Evolutionary conservation across 2,113 vertebrate genomes (phyloP), one percentile per base, ranked within the genome.

Genomic region (Trinectes maculatus): DNA sequence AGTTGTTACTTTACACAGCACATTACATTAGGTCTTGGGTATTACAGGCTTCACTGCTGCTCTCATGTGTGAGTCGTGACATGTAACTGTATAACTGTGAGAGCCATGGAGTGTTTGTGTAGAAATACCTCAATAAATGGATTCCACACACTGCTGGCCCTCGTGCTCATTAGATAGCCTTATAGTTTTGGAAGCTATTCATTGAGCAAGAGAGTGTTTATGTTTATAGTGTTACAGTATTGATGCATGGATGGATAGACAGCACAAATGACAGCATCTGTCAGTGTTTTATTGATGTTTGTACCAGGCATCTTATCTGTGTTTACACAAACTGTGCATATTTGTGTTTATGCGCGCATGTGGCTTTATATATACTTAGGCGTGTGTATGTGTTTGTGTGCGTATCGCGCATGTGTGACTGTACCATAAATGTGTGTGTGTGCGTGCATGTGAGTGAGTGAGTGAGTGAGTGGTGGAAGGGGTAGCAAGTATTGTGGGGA

Each of bases 401-500:
- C n/a, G n/a, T n/a, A n/a, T n/a, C n/a, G n/a, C 19, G 16, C n/a
- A 6, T 24, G 43, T 22, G 43, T 44, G 43, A 5, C 9, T 44
- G 43, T 22, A 3, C n/a, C 2, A 13, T 72, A 37, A 64, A 63
- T 53, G 47, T 70, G 71, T 79, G 68, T 74, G 63, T 74, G 65
- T 77, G 67, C 77, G 77, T 71, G 66, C 63, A 77, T 26, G 66
- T 51, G 75, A 42, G 62, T 49, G 82, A 48, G 62, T 49, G 82
- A 55, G 82, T 85, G 86, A 79, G 85, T 80, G 84, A 78, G 87
- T 82, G 82, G 83, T 87, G 86, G 79, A 87, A 91, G 89, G 46
- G 74, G 87, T 85, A 89, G 88, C 83, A 74, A 89, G 87, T 91
- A 89, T 93, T 87, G 91, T 91, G 89, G 92, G 84, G 94, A 91